phyloP scores from a whole-genome alignment of 2,888 invertebrate species.

The Sarcophaga variegata region DNA sequence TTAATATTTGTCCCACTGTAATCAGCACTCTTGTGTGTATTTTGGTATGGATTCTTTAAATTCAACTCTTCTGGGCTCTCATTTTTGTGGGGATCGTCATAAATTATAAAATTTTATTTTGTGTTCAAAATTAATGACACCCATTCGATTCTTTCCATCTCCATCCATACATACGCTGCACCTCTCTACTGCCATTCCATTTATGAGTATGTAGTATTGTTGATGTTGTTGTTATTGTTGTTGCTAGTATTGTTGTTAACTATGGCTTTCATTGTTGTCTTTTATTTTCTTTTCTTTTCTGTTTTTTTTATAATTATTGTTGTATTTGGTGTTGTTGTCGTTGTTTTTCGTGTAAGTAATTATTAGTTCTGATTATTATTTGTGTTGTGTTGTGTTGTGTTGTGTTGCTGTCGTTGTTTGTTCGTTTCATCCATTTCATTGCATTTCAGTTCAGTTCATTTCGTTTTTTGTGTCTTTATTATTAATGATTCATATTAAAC shows the following conservation, averaged over 20 bases:
- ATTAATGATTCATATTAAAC: slow-evolving; percentile 74
- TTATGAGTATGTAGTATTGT: slow-evolving; percentile 60
- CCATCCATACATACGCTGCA: slow-evolving; percentile 8
- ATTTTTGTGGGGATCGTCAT: slow-evolving; percentile 74
- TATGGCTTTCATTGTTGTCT: slow-evolving; percentile 22
- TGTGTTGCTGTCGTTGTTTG: slow-evolving; percentile 24
- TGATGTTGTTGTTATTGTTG: slow-evolving; percentile 41
- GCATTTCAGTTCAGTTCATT: slow-evolving; percentile 28
- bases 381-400: too few relatives aligned
- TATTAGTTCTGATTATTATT: slow-evolving; percentile 50
- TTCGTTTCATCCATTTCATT: slow-evolving; percentile 26
- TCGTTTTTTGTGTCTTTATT: slow-evolving; percentile 74
- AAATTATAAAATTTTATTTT: slow-evolving; percentile 80
- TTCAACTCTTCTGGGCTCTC: slow-evolving; percentile 55
- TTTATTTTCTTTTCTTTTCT: background rate
- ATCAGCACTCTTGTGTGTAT: background rate
- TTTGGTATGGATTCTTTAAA: slow-evolving; percentile 1
- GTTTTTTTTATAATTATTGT: slow-evolving; percentile 10
- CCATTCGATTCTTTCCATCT: slow-evolving; percentile 57
- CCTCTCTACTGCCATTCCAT: slow-evolving; percentile 8
- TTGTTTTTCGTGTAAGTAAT: slow-evolving; percentile 67
- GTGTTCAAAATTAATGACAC: slow-evolving; percentile 80
- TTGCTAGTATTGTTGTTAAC: slow-evolving; percentile 48
- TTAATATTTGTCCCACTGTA: slow-evolving; percentile 11
- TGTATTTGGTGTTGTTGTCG: slow-evolving; percentile 55